Evolutionary conservation across 2,888 invertebrate genomes (phyloP), one percentile per base, ranked within the genome.

Genomic region (Drepanosiphum platanoidis): DNA sequence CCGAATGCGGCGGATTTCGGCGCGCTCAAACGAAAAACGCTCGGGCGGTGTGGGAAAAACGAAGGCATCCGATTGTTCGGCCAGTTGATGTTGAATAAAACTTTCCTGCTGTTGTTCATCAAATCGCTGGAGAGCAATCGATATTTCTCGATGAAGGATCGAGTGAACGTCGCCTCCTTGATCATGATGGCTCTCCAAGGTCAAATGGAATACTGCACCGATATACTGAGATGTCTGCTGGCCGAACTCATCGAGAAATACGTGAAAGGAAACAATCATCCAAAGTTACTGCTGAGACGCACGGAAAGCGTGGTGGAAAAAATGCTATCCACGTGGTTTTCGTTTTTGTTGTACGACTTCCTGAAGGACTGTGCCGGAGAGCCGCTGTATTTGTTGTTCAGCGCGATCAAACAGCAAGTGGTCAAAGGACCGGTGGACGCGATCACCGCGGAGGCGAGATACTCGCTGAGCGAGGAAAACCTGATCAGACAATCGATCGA

Each of bases 241-340:
- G 96, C 97, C 27, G 99, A 99, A 90, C 92, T 99, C 88, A 99
- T 99, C 89, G 98, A 99, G 90, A 97, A 97, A 90, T 98, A 98
- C 89, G 97, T 99, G 92, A 99, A 99, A 90, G 97, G 98, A 86
- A 98, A 97, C 90, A 97, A 96, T 89, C 97, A 98, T 91, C 98
- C 98, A 0, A 98, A 98, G 90, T 91, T 98, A 87, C 91, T 98
- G 88, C 91, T 98, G 64, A 92, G 98, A 89, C 92, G 94, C 88
- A 99, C 98, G 61, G 99, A 99, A 91, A 98, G 98, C 90, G 98
- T 99, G 11, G 99, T 99, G 32, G 99, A 99, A 90, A 98, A 99
- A 92, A 99, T 99, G 99, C 92, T 99, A 75, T 97, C 98, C 88
- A 98, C 99, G 87, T 99, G 99, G 99, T 99, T 99, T 91, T 98